phyloP scores from a whole-genome alignment of 2,113 vertebrate genomes.

The Entelurus aequoreus region DNA sequence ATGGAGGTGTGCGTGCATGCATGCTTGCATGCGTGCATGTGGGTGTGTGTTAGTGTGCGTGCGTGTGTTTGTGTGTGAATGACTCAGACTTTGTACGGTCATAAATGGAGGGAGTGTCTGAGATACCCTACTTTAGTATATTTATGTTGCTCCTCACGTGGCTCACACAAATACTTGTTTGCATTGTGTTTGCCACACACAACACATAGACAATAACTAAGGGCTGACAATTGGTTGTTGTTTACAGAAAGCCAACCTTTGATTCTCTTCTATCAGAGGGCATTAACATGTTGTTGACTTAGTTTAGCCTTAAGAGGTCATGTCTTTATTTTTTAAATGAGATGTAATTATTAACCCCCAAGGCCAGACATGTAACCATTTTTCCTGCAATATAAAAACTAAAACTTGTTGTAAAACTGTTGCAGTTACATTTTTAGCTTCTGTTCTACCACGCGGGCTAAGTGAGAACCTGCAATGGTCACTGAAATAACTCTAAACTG shows the following conservation, averaged over 20 bases:
- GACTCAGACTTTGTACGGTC: slow-evolving; percentile 73
- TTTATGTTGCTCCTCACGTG: slow-evolving; percentile 73
- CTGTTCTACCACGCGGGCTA: too few species aligned
- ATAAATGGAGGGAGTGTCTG: slow-evolving; percentile 81
- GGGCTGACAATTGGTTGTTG: slow-evolving; percentile 11
- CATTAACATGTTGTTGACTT: slow-evolving; percentile 7
- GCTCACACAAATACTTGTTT: slow-evolving; percentile 5
- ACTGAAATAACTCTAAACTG: too few species aligned
- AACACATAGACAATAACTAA: slow-evolving; percentile 2
- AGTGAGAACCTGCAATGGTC: too few species aligned
- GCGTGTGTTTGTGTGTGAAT: slow-evolving; percentile 18
- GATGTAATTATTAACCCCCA: slow-evolving; percentile 41
- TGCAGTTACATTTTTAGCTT: too few species aligned
- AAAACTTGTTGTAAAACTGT: too few species aligned
- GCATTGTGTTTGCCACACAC: neutral
- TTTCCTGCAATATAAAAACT: neutral
- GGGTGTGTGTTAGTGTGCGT: slow-evolving; percentile 7
- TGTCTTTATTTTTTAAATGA: slow-evolving; percentile 22
- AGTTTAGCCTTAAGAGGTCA: slow-evolving; percentile 8
- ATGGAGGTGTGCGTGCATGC: slow-evolving; percentile 11
- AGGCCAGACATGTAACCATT: slow-evolving; percentile 17
- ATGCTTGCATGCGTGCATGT: slow-evolving; percentile 14
- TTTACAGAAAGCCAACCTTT: slow-evolving; percentile 3
- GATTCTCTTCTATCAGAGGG: slow-evolving; percentile 14
- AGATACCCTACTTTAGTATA: slow-evolving; percentile 58